phyloP scores from a whole-genome alignment of 2,113 vertebrate species.

The Chaetodon trifascialis region DNA sequence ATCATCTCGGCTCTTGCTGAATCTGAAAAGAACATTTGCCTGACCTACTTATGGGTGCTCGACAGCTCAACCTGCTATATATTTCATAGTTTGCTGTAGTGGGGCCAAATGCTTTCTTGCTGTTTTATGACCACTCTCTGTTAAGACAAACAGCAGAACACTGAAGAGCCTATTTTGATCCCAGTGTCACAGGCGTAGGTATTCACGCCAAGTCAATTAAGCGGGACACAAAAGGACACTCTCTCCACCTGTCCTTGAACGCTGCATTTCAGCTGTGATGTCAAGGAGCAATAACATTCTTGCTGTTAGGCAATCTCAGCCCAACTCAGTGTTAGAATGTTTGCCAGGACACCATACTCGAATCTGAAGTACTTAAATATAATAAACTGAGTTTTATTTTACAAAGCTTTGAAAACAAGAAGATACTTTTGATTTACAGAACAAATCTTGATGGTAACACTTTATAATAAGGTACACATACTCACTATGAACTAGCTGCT shows the following conservation, averaged over 20 bases:
- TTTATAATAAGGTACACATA: too few relatives aligned
- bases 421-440: not conserved
- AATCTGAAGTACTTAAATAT: constrained; percentile 10
- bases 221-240: constrained; percentile 44
- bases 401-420: not conserved
- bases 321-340: not conserved
- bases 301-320: not conserved
- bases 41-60: constrained; percentile 72
- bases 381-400: not conserved
- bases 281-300: constrained; percentile 43
- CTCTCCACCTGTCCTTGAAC: constrained; percentile 53
- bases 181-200: constrained; percentile 11
- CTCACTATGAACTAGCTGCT: too few relatives aligned
- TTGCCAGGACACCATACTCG: not conserved
- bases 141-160: constrained; percentile 23
- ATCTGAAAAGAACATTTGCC: constrained; percentile 67
- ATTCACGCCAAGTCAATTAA: constrained; percentile 35
- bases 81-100: constrained; percentile 54
- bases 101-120: constrained; percentile 1
- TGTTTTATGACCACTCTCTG: constrained; percentile 43
- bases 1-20: constrained; percentile 61
- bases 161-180: constrained; percentile 32
- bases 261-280: constrained; percentile 50
- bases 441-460: too few relatives aligned
- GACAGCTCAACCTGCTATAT: constrained; percentile 49